phyloP scores from a whole-genome alignment of 1,140 invertebrate species.

The Sminthurinus signatus region DNA sequence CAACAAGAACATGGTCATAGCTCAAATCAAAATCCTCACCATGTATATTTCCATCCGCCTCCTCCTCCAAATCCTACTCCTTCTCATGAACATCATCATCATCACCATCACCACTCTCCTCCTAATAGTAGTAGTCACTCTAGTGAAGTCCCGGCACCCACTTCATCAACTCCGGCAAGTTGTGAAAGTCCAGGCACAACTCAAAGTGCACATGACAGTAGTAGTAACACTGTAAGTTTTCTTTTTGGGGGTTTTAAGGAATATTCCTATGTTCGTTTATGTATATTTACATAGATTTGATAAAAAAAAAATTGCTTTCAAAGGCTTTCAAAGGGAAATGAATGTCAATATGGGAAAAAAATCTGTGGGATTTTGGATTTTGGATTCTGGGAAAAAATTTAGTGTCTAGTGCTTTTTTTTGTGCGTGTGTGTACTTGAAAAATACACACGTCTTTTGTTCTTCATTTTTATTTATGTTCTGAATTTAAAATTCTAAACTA shows the following conservation, averaged over 20 bases:
- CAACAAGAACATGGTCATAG: constrained; percentile 5
- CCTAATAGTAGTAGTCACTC: not conserved
- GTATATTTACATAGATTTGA: too few relatives aligned
- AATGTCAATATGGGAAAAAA: too few relatives aligned
- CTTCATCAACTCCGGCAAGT: not conserved
- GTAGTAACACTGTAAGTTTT: constrained; percentile 11
- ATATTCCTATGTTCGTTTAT: too few relatives aligned
- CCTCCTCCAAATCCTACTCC: constrained; percentile 1
- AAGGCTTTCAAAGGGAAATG: too few relatives aligned
- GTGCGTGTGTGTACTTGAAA: too few relatives aligned
- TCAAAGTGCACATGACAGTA: not conserved
- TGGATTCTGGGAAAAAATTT: not conserved
- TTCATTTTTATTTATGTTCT: too few relatives aligned
- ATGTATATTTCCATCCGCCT: constrained; percentile 15
- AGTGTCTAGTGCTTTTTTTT: too few relatives aligned
- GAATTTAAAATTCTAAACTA: too few relatives aligned
- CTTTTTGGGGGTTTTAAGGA: not conserved
- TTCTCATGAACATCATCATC: too few relatives aligned
- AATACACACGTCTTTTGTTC: too few relatives aligned
- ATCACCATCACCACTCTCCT: not conserved
- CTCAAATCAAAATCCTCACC: not conserved
- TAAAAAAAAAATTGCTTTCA: too few relatives aligned
- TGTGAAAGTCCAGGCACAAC: not conserved
- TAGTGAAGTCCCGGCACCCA: not conserved
- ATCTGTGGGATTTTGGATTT: too few relatives aligned